phyloP scores from a whole-genome alignment of 2,797 vertebrate genomes.

The Urocyon cinereoargenteus region DNA sequence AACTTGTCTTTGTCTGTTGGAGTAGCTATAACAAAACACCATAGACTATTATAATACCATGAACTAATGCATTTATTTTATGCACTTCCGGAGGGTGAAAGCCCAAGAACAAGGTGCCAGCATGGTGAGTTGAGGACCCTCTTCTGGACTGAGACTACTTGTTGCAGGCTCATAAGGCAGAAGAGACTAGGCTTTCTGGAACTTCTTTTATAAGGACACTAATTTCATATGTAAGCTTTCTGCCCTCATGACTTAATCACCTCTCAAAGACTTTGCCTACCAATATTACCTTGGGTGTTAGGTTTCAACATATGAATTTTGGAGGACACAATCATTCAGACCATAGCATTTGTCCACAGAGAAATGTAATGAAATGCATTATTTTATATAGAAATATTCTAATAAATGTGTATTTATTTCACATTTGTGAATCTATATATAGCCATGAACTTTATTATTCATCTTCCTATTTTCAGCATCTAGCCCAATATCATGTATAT shows the following conservation, averaged over 20 bases:
- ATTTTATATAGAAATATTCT: not conserved
- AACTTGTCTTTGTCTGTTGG: not conserved
- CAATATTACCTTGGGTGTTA: not conserved
- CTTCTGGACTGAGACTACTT: not conserved
- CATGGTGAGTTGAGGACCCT: not conserved
- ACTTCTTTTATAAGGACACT: not conserved
- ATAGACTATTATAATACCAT: not conserved
- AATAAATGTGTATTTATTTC: not conserved
- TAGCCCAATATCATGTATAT: not conserved
- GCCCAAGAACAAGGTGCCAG: not conserved
- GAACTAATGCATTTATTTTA: not conserved
- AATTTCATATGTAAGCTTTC: not conserved
- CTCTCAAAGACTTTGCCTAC: not conserved
- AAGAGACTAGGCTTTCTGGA: not conserved
- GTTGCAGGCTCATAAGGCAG: not conserved
- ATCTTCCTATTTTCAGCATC: not conserved
- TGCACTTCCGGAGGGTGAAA: not conserved
- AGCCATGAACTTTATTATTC: not conserved
- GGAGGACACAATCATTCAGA: not conserved
- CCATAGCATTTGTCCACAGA: not conserved
- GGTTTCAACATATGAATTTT: not conserved
- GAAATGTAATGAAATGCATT: not conserved
- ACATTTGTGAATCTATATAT: not conserved
- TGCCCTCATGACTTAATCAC: not conserved
- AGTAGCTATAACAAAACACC: not conserved